A percentile compares a stretch with the other conserved stretches of the same genome.
Evolutionary conservation across 2,888 invertebrate species (phyloP).

Genomic region (Eupithecia inturbata): DNA sequence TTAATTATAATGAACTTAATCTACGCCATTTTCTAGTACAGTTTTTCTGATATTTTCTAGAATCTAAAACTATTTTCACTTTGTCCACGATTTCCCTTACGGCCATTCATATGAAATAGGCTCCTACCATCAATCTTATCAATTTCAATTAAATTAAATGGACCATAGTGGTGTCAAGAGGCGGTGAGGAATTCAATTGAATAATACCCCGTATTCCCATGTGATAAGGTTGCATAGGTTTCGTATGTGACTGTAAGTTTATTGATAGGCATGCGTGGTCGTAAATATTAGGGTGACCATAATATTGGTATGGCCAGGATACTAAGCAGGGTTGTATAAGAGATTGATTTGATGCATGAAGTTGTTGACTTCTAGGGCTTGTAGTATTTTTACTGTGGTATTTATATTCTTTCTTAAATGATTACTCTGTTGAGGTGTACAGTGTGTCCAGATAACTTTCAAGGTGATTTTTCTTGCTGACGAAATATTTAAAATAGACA

Average conservation of each 20-base stretch:
- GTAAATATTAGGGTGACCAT: constrained; percentile 29
- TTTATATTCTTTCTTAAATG: not conserved
- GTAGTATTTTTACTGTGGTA: not conserved
- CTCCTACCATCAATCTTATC: constrained; percentile 32
- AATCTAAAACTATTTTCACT: not conserved
- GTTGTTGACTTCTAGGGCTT: not conserved
- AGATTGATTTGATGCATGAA: not conserved
- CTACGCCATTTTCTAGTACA: not conserved
- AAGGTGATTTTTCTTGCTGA: not conserved
- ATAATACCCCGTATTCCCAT: constrained; percentile 23
- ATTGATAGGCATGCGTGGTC: constrained; percentile 41
- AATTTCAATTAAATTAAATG: constrained; percentile 33
- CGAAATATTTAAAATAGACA: too few species aligned
- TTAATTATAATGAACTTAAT: not conserved
- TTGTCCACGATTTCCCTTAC: constrained; percentile 8
- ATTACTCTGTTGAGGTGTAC: too few species aligned
- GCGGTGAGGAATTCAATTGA: constrained; percentile 20
- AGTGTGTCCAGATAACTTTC: not conserved
- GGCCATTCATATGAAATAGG: constrained; percentile 16
- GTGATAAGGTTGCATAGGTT: constrained; percentile 21
- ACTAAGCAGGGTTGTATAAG: constrained; percentile 6
- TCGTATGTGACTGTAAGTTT: constrained; percentile 30
- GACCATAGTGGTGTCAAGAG: constrained; percentile 33
- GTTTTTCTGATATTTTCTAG: not conserved
- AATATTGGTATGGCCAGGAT: constrained; percentile 4